Base-by-base conservation (phyloP, 2,113 vertebrate species). In the Pterophyllum scalare region DNA sequence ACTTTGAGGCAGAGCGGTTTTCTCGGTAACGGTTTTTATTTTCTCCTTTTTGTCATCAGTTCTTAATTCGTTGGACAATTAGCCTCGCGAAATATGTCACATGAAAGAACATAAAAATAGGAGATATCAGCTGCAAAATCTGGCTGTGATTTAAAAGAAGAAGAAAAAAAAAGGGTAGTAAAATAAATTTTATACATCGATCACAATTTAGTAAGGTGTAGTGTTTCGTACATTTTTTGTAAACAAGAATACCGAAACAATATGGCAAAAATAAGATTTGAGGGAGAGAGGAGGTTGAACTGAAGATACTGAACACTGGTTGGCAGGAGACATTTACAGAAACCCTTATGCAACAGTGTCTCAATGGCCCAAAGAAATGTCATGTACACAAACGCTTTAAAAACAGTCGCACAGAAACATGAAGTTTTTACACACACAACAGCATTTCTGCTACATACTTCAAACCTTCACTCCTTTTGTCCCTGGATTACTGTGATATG, bases 401-500 rank as follows among this genome's bases (percentile, higher is more conserved):
- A 90, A 91, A 87, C 65, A 92, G 88, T 81, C 75, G 52, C 75
- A 88, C 77, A 81, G 65, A 91, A 87, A 85, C 56, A 86, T 89
- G 82, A 89, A 58, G 14, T 83, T 67, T 82, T 56, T 79, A 85
- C 74, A 85, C 76, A 82, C 54, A 89, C 84, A 90, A 90, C 92
- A 94, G 88, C 89, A 89, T 93, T 82, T 90, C 94, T 91, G 93
- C 95, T 95, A 94, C 93, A 94, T 82, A 91, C 87, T 17, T n/a
- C 78, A 87, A 89, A 81, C 85, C 82, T 70, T 86, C 82, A 87
- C 85, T 89, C 84, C 86, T 65, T 72, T 84, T 86, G 87, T 94
- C 93, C 95, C 94, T 96, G 95, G 88, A 92, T 90, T 88, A 79
- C 86, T 93, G 93, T 93, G 93, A 95, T 95, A 95, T 94, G 96